Evolutionary conservation across 2,888 invertebrate genomes (phyloP).

Genomic region (Pecten maximus): DNA sequence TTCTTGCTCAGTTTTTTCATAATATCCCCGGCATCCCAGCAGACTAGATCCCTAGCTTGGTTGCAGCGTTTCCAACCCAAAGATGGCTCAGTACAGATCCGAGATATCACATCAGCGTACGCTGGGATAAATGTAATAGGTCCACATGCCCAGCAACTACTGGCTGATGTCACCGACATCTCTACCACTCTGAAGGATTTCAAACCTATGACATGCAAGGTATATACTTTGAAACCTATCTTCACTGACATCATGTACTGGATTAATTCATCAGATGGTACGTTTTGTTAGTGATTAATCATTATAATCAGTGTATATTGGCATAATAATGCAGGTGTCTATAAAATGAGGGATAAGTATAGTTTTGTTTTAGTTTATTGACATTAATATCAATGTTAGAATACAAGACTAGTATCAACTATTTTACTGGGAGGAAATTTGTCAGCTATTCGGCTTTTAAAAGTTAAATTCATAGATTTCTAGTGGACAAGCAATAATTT

Average conservation of each 20-base stretch:
- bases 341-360: no score
- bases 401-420: no score
- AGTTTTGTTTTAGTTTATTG: no score
- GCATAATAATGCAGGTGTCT: no score
- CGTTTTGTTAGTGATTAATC: neutral
- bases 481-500: no score
- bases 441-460: no score
- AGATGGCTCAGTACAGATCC: constrained; percentile 90
- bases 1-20: constrained; percentile 92
- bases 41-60: constrained; percentile 95
- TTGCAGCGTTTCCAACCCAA: constrained; percentile 91
- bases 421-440: no score
- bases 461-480: no score
- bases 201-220: constrained; percentile 95
- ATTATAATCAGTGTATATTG: no score
- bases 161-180: constrained; percentile 95
- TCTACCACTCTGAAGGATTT: constrained; percentile 90
- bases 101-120: constrained; percentile 98
- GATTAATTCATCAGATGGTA: neutral
- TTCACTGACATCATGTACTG: neutral
- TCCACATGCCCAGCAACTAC: constrained; percentile 92
- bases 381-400: no score
- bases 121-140: constrained; percentile 98
- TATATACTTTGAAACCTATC: constrained; percentile 69
- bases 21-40: constrained; percentile 98